phyloP scores from a whole-genome alignment of 1,140 invertebrate species.

The Tetramorium simillimum region DNA sequence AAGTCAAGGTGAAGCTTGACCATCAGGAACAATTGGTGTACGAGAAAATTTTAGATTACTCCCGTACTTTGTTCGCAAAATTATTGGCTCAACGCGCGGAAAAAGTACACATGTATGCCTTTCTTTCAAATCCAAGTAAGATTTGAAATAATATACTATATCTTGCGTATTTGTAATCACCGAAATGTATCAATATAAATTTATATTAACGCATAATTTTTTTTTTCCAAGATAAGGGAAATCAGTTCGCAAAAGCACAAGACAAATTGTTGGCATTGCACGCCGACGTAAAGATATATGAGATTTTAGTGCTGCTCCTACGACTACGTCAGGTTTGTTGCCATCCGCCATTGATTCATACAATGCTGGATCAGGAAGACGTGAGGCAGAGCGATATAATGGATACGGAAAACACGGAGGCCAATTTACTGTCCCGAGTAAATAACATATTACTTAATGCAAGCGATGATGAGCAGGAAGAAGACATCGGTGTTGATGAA shows the following conservation, averaged over 20 bases:
- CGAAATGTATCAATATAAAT: slow-evolving; percentile 19
- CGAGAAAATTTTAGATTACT: slow-evolving; percentile 90
- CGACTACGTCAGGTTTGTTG: slow-evolving; percentile 95
- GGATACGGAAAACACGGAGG: slow-evolving; percentile 79
- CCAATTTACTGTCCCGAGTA: slow-evolving; percentile 88
- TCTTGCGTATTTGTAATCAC: neutral
- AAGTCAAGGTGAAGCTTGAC: slow-evolving; percentile 88
- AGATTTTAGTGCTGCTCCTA: slow-evolving; percentile 93
- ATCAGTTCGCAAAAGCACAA: slow-evolving; percentile 82
- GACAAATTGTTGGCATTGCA: slow-evolving; percentile 78
- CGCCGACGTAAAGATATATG: slow-evolving; percentile 88
- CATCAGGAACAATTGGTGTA: slow-evolving; percentile 92
- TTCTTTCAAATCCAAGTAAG: slow-evolving; percentile 64
- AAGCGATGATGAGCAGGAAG: slow-evolving; percentile 81
- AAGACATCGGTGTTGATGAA: slow-evolving; percentile 76
- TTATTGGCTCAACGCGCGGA: slow-evolving; percentile 91
- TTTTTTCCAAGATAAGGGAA: slow-evolving; percentile 70
- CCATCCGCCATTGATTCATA: slow-evolving; percentile 92
- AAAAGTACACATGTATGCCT: slow-evolving; percentile 84
- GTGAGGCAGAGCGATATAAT: slow-evolving; percentile 76
- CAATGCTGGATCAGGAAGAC: slow-evolving; percentile 87
- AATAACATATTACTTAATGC: slow-evolving; percentile 75
- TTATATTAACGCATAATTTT: neutral
- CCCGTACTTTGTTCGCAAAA: slow-evolving; percentile 90
- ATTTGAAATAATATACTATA: neutral